Evolutionary conservation across 64 coral and sea anemone species (phyloP).

Genomic region (Hydrozoanthus tunicans): DNA sequence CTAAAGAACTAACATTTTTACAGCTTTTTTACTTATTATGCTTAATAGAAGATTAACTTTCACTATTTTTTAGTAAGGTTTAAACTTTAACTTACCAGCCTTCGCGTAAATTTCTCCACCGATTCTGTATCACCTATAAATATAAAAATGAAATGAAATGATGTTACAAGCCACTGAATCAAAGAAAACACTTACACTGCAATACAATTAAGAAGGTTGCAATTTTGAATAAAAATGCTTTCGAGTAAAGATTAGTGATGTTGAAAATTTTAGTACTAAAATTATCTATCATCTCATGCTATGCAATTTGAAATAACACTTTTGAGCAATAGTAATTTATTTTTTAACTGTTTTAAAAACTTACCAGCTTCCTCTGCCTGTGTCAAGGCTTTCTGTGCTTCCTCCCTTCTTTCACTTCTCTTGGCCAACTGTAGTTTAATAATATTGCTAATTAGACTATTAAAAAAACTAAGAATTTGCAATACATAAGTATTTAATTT

Average conservation of each 20-base stretch:
- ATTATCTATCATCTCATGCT: too few species aligned
- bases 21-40: background rate
- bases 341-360: too few species aligned
- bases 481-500: too few species aligned
- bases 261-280: too few species aligned
- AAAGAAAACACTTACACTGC: background rate
- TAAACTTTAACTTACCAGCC: background rate
- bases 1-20: too few species aligned
- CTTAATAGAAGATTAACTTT: background rate
- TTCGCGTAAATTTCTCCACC: slow-evolving; percentile 37
- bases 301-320: background rate
- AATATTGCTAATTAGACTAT: background rate
- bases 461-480: background rate
- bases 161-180: too few species aligned
- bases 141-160: background rate
- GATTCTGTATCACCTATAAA: slow-evolving; percentile 44
- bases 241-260: too few species aligned
- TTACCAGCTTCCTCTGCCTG: slow-evolving; percentile 94
- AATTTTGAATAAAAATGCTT: background rate
- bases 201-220: background rate
- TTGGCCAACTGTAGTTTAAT: slow-evolving; percentile 79
- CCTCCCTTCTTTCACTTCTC: slow-evolving; percentile 89
- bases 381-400: slow-evolving; percentile 88
- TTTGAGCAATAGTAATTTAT: background rate
- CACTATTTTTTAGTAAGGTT: background rate